Evolutionary conservation across 1,140 invertebrate species (phyloP).

Genomic region (Archivesica marissinica): DNA sequence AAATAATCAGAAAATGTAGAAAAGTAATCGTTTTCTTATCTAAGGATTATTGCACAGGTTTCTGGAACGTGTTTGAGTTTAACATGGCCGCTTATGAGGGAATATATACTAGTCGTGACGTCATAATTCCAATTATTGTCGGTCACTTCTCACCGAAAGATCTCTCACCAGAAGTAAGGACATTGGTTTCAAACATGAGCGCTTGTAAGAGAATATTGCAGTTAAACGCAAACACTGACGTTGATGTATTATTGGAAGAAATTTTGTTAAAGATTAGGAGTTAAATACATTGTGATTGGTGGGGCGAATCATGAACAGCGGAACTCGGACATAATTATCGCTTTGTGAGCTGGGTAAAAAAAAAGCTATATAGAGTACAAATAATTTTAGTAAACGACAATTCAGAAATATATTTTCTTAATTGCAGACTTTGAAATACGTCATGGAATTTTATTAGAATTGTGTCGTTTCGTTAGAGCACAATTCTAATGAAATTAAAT

Average conservation of each 20-base stretch:
- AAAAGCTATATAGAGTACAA: too few relatives aligned
- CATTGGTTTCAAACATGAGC: not conserved
- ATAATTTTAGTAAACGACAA: too few relatives aligned
- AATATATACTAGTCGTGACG: slow-evolving; percentile 9
- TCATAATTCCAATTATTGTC: not conserved
- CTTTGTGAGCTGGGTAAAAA: too few relatives aligned
- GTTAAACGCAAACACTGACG: not conserved
- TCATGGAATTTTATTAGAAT: too few relatives aligned
- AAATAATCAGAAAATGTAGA: not conserved
- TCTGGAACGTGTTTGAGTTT: not conserved
- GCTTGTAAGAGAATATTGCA: not conserved
- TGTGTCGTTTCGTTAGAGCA: too few relatives aligned
- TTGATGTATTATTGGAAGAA: not conserved
- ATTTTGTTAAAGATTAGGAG: not conserved
- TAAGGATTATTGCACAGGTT: not conserved
- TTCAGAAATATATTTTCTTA: too few relatives aligned
- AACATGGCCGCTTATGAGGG: slow-evolving; percentile 41
- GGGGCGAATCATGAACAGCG: too few relatives aligned
- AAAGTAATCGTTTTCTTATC: not conserved
- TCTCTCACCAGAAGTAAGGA: not conserved
- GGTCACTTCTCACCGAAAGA: not conserved
- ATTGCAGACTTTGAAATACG: too few relatives aligned
- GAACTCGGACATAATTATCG: too few relatives aligned
- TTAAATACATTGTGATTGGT: too few relatives aligned
- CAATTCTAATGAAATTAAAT: too few relatives aligned